Percentiles rank a stretch among this genome's conserved stretches.
These are phyloP conservation scores for Operophtera brumata DNA, from an alignment of 2,888 invertebrate genomes.

Conservation along the genomic window DNA sequence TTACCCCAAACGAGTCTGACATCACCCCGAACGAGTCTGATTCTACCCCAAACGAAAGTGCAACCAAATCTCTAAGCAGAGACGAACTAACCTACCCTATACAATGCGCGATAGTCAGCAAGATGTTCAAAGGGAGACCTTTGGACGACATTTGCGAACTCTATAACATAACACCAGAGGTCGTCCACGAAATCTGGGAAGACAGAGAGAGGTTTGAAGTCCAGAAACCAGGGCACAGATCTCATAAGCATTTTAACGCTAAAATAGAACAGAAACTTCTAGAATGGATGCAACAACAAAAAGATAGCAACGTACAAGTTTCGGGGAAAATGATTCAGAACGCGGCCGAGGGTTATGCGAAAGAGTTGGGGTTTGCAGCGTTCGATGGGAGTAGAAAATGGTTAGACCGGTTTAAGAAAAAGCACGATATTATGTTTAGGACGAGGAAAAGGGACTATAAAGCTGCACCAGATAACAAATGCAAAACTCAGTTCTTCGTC, in stretches of 20 bases:
- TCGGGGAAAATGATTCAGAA: constrained; percentile 51
- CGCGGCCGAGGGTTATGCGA: constrained; percentile 46
- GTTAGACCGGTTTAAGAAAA: constrained; percentile 52
- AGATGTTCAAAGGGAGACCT: constrained; percentile 51
- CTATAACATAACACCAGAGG: constrained; percentile 44
- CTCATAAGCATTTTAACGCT: constrained; percentile 45
- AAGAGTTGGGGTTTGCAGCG: constrained; percentile 46
- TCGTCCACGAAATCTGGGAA: constrained; percentile 52
- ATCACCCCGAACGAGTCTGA: constrained; percentile 3
- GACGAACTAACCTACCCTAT: constrained; percentile 42
- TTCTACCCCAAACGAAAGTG: background rate
- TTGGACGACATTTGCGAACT: constrained; percentile 45
- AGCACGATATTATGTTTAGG: constrained; percentile 40
- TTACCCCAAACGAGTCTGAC: background rate
- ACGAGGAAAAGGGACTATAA: constrained; percentile 37
- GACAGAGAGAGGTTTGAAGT: constrained; percentile 45
- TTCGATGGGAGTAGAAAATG: constrained; percentile 55
- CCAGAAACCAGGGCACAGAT: constrained; percentile 37
- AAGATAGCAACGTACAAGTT: constrained; percentile 39
- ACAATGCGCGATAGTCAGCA: constrained; percentile 49
- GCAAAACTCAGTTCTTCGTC: constrained; percentile 51
- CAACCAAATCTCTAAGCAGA: constrained; percentile 17
- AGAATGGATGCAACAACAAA: constrained; percentile 46
- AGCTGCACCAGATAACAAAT: constrained; percentile 43
- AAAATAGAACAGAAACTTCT: constrained; percentile 42